A percentile compares a stretch with the other conserved stretches of the same genome.
Conservation (phyloP, 2,113 vertebrate species). For the Chamaetylas fuelleborni region DNA sequence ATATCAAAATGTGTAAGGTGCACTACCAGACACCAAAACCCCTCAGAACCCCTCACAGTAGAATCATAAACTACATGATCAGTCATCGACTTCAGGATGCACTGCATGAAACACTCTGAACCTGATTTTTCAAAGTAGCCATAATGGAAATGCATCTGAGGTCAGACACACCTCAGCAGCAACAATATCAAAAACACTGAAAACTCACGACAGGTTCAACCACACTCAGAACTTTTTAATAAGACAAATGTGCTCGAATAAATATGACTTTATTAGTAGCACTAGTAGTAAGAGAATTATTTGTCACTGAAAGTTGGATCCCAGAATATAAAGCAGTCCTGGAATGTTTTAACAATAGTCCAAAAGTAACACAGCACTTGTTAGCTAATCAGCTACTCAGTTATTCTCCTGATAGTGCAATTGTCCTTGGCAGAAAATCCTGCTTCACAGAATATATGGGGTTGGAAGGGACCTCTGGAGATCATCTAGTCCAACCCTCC, state of each 20-base stretch:
- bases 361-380: background rate
- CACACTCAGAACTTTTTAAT: background rate
- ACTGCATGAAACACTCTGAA: background rate
- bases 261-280: accelerated
- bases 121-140: background rate
- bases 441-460: accelerated
- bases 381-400: background rate
- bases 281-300: background rate
- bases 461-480: background rate
- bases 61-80: accelerated
- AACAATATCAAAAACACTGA: background rate
- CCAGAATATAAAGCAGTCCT: background rate
- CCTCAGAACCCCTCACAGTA: background rate
- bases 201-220: accelerated
- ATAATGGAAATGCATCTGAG: accelerated
- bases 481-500: background rate
- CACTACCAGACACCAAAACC: background rate
- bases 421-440: background rate
- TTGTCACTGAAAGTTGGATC: background rate
- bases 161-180: background rate
- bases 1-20: accelerated
- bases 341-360: background rate
- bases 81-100: background rate
- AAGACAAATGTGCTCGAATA: background rate
- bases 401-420: background rate